Percentiles rank a stretch among this genome's conserved stretches.
These are phyloP conservation scores for Penaeus indicus DNA, from an alignment of 1,140 invertebrate species.

Conservation along the genomic window DNA sequence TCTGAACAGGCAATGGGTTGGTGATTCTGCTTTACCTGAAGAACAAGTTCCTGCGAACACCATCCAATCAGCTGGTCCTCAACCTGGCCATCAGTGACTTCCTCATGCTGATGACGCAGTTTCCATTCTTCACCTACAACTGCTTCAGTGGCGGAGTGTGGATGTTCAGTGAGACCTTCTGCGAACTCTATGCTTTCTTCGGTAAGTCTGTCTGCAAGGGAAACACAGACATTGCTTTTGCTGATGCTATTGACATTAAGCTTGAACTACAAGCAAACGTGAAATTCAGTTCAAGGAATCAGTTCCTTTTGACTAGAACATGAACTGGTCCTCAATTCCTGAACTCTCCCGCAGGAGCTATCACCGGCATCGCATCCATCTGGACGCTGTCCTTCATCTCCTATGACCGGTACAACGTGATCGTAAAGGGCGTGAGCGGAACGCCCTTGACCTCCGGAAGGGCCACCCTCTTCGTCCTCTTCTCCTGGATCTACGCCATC, in stretches of 20 bases:
- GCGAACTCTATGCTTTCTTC: constrained; percentile 83
- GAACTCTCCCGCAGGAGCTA: not conserved
- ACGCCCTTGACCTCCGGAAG: constrained; percentile 64
- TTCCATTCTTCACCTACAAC: constrained; percentile 87
- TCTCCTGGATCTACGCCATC: constrained; percentile 67
- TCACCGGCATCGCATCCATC: constrained; percentile 67
- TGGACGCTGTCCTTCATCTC: constrained; percentile 67
- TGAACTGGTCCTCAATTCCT: too few species aligned
- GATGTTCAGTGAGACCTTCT: constrained; percentile 79
- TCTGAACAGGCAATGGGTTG: constrained; percentile 80
- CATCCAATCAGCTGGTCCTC: constrained; percentile 85
- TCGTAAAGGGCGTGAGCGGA: constrained; percentile 67
- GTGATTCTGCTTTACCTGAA: constrained; percentile 87
- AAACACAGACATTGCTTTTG: constrained; percentile 65
- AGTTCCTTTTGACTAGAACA: too few species aligned
- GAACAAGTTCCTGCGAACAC: constrained; percentile 83
- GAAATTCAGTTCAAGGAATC: not conserved
- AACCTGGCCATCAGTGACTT: constrained; percentile 91
- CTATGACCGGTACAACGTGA: constrained; percentile 68
- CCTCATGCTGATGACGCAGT: constrained; percentile 75
- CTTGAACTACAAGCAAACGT: too few species aligned
- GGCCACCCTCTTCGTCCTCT: constrained; percentile 61
- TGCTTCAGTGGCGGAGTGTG: constrained; percentile 72
- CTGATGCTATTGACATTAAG: too few species aligned
- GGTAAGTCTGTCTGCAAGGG: not conserved